Evolutionary conservation across 1,140 invertebrate species (phyloP).

Genomic region (Sinonovacula constricta): DNA sequence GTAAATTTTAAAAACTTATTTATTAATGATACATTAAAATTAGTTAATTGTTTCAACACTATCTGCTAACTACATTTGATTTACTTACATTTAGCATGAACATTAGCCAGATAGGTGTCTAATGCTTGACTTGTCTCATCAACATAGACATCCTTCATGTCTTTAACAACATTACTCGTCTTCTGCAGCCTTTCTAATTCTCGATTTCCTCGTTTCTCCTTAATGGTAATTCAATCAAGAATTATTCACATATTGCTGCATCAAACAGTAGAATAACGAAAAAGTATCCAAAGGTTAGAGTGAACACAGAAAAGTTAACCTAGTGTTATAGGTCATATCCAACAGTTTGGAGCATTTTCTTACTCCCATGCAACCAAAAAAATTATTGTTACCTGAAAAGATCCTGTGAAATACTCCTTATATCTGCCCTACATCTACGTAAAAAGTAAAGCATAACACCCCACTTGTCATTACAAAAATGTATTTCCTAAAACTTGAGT

Average conservation of each 20-base stretch:
- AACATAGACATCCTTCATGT: conserved; percentile 53
- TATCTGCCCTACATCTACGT: too few species aligned
- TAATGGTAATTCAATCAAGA: not conserved
- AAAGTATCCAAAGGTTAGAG: not conserved
- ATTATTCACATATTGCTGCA: not conserved
- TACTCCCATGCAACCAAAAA: too few species aligned
- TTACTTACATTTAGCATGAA: conserved; percentile 58
- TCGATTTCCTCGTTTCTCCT: conserved; percentile 62
- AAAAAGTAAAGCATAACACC: too few species aligned
- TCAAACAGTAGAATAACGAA: not conserved
- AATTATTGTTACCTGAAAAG: too few species aligned
- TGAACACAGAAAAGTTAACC: not conserved
- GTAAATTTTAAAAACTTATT: too few species aligned
- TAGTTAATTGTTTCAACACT: not conserved
- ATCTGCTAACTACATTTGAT: too few species aligned
- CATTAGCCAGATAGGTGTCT: conserved; percentile 44
- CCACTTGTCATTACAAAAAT: too few species aligned
- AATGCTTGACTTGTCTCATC: conserved; percentile 46
- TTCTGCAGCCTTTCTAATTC: conserved; percentile 52
- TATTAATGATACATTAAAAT: too few species aligned
- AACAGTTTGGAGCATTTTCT: too few species aligned
- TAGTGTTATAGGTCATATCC: not conserved
- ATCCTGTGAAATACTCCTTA: too few species aligned
- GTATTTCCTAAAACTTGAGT: too few species aligned
- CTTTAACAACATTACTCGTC: conserved; percentile 14